phyloP scores from a whole-genome alignment of 2,797 vertebrate species.

The Nyctibius grandis region DNA sequence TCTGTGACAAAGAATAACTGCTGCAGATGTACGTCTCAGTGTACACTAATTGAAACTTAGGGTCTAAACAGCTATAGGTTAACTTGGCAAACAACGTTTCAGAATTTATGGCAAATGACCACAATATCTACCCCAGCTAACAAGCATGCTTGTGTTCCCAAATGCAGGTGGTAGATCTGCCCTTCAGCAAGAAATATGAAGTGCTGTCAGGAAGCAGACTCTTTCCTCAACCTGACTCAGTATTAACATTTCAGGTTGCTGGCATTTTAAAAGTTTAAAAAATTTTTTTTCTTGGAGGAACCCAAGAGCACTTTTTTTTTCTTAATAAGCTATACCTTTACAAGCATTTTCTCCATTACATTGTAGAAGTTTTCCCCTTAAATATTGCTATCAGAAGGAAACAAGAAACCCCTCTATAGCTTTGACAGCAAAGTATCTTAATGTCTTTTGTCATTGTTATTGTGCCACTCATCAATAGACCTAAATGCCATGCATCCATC shows the following conservation, averaged over 20 bases:
- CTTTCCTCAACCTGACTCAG: neutral
- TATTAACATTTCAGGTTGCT: neutral
- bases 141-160: neutral
- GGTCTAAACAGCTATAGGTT: neutral
- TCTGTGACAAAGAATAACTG: neutral
- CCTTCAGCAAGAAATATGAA: neutral
- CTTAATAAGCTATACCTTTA: neutral
- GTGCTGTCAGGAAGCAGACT: neutral
- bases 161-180: neutral
- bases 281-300: neutral
- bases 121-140: neutral
- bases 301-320: neutral
- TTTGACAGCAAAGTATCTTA: slow-evolving; percentile 80
- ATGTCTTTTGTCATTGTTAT: slow-evolving; percentile 71
- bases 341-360: neutral
- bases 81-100: neutral
- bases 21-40: neutral
- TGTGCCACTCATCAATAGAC: slow-evolving; percentile 81
- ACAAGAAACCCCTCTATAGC: slow-evolving; percentile 50
- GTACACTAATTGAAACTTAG: neutral
- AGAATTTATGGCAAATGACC: neutral
- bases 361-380: neutral
- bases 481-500: slow-evolving; percentile 82
- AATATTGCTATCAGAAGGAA: slow-evolving; percentile 59
- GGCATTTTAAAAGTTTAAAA: neutral